Evolutionary conservation across 2,113 vertebrate species (phyloP), one percentile per base, ranked within the genome.

Genomic region (Pogona vitticeps): DNA sequence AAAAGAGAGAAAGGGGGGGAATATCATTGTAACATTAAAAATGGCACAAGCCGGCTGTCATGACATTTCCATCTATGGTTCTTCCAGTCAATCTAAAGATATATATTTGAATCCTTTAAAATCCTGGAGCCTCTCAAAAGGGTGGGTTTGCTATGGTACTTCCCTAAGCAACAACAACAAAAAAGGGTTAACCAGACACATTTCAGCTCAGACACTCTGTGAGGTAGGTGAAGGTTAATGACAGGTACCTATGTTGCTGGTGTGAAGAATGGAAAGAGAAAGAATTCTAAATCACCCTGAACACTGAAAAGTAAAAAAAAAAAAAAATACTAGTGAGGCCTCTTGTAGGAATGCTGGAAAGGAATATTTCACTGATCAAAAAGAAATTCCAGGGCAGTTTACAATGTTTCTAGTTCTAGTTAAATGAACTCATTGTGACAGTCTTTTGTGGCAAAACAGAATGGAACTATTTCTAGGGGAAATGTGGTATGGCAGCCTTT

Each of bases 401-500:
- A 20, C 52, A 56, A 28, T 76, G 40, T 56, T 17, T 18, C 58
- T 59, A 59, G 20, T 26, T n/a, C 28, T 33, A 33, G 28, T 76
- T 26, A 40, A 82, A 58, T 31, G 63, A 56, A 13, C 42, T 77
- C 61, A 40, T 40, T 36, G 76, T 83, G 81, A 83, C 42, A 77
- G 28, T 65, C 13, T 61, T 82, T 58, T 82, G 59, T 33, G 42
- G n/a, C 21, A 42, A 89, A 88, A 36, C 36, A 89, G 36, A 88
- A 72, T 56, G 86, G 67, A 90, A 90, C 83, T 84, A 80, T 87
- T 85, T 76, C 31, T 79, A 36, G 8, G 86, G 81, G 89, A 83
- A 70, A n/a, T 86, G 87, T 91, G 63, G 76, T 42, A 82, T 40
- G n/a, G 70, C 86, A 82, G 87, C 89, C 90, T 91, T 90, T 91